These are phyloP conservation scores for Stomatorhinus walkeri DNA, from an alignment of 2,797 vertebrate genomes.

Conservation along the genomic window DNA sequence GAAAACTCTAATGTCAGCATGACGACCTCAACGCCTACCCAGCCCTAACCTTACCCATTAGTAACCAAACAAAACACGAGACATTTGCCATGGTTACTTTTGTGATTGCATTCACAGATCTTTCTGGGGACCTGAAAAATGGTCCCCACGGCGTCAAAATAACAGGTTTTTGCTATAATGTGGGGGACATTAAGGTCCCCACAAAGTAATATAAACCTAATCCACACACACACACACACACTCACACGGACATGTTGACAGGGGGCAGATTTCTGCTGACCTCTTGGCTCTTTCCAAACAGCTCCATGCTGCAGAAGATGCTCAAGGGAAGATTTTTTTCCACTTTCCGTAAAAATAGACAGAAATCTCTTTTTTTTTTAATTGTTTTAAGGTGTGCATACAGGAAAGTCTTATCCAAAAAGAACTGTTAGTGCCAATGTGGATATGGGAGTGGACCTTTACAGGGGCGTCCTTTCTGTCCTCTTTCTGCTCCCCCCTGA, in stretches of 20 bases:
- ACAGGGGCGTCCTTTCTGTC: neutral
- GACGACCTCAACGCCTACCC: too few relatives aligned
- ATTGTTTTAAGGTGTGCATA: conserved; percentile 1
- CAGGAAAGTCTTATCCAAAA: neutral
- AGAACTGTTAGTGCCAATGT: neutral
- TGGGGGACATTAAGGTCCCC: too few relatives aligned
- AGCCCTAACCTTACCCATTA: too few relatives aligned
- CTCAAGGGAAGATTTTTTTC: neutral
- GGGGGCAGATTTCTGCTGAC: neutral
- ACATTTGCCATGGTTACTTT: too few relatives aligned
- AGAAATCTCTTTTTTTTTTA: neutral
- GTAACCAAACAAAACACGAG: too few relatives aligned
- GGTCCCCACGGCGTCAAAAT: too few relatives aligned
- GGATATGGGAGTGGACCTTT: neutral
- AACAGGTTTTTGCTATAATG: too few relatives aligned
- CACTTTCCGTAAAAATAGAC: neutral
- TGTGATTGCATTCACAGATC: too few relatives aligned
- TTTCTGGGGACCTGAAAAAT: too few relatives aligned
- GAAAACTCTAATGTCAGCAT: too few relatives aligned
- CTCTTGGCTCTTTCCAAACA: neutral
- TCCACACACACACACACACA: neutral
- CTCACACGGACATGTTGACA: neutral
- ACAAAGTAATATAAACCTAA: neutral
- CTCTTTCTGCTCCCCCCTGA: neutral
- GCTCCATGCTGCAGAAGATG: neutral